Base-by-base conservation (phyloP, 2,888 invertebrate species). In the Loripinus fragilis region DNA sequence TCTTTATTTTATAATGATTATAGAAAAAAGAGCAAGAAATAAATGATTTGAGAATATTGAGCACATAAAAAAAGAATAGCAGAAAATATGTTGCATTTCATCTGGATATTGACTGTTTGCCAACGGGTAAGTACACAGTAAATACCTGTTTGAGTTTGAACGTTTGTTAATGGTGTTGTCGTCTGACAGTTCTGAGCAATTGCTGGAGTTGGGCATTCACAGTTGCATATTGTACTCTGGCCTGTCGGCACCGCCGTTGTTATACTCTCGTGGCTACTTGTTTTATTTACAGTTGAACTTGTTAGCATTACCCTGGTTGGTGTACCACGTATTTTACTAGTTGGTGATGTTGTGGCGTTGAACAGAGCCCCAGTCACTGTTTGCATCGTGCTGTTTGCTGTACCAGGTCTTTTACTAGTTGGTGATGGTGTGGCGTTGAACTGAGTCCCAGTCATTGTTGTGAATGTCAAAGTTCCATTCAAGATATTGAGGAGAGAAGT, bases 381-480 rank as follows among this genome's bases (percentile, higher is more conserved):
- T 30, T 60, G 25, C 15, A 30, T 17, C n/a, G 35, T 20, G 15
- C 55, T 15, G 17, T 55, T 48, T 60, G 28, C 38, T 38, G 67
- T 52, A 20, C 60, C 25, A 35, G 78, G n/a, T 30, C 73, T 38
- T 45, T 66, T 41, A 41, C 35, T 1, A 35, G 30, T 2, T 10
- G 38, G 1, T 20, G 70, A 30, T 41, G 48, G 64, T 33, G 35
- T 25, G 50, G 66, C 30, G 2, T 35, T 17, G 45, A 66, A 45
- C n/a, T 42, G 25, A 25, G 67, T 28, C 5, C 8, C 20, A 5
- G 33, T 70, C 23, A 50, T 52, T 38, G 69, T 35, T 33, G 15
- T 52, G 28, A 64, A 38, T n/a, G n/a, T n/a, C n/a, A n/a, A n/a
- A n/a, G n/a, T n/a, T n/a, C n/a, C n/a, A n/a, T n/a, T n/a, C n/a